phyloP scores from a whole-genome alignment of 2,888 invertebrate species.

The Brachycybe producta region DNA sequence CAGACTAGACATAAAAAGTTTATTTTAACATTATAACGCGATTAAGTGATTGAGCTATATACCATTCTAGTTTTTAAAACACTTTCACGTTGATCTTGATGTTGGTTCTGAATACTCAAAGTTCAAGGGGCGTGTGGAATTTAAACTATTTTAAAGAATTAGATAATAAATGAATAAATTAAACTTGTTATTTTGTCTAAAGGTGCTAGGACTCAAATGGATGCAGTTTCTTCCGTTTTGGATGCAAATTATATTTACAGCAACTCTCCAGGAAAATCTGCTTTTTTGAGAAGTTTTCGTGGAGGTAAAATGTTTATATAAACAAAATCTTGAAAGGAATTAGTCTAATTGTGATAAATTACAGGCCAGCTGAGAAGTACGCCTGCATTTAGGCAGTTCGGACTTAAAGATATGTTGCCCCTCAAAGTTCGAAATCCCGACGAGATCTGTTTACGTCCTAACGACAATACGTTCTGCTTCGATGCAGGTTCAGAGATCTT shows the following conservation, averaged over 20 bases:
- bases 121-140: too few species aligned
- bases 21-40: too few species aligned
- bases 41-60: too few species aligned
- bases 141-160: too few species aligned
- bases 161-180: too few species aligned
- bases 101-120: too few species aligned
- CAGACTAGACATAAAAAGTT: too few species aligned
- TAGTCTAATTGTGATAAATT: not conserved
- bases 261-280: slow-evolving; percentile 36
- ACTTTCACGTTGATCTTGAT: too few species aligned
- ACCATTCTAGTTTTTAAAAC: too few species aligned
- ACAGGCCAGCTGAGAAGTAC: slow-evolving; percentile 68
- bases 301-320: slow-evolving; percentile 22
- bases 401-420: slow-evolving; percentile 73
- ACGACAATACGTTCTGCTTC: slow-evolving; percentile 80
- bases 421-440: slow-evolving; percentile 78
- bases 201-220: slow-evolving; percentile 25
- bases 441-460: slow-evolving; percentile 80
- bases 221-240: slow-evolving; percentile 25
- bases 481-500: slow-evolving; percentile 70
- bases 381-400: slow-evolving; percentile 73
- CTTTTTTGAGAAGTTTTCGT: slow-evolving; percentile 24
- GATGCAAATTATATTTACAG: slow-evolving; percentile 27
- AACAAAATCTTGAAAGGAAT: not conserved
- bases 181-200: too few species aligned